These are phyloP conservation scores for Ursus arctos DNA, from an alignment of 2,113 vertebrate genomes.

Conservation along the genomic window DNA sequence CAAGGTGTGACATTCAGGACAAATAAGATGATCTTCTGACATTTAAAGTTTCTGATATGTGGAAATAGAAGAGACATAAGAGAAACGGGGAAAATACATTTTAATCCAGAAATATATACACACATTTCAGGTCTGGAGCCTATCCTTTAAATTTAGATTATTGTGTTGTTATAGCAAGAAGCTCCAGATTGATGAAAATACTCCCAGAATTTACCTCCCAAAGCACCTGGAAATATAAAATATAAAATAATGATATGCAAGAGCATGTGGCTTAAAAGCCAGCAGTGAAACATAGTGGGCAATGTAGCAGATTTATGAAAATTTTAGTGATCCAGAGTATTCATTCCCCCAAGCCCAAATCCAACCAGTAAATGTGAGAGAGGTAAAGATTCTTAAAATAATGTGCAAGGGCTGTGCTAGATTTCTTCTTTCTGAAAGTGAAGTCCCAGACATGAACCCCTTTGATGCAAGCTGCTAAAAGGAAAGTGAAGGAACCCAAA, in stretches of 20 bases:
- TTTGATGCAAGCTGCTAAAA: neutral
- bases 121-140: neutral
- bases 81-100: neutral
- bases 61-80: neutral
- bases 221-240: neutral
- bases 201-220: neutral
- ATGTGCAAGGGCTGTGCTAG: neutral
- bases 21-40: neutral
- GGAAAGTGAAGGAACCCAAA: neutral
- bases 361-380: neutral
- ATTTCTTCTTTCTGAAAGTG: neutral
- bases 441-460: neutral
- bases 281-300: neutral
- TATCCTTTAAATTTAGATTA: constrained; percentile 22
- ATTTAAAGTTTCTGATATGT: neutral
- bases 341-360: neutral
- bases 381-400: neutral
- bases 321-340: neutral
- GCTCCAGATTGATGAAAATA: constrained; percentile 7
- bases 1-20: neutral
- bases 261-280: neutral
- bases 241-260: neutral
- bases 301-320: neutral
- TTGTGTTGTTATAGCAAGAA: neutral
- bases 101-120: neutral